Percentiles rank a stretch among this genome's conserved stretches.
phyloP scores from a whole-genome alignment of 1,140 invertebrate genomes.

The Lethocerus indicus region DNA sequence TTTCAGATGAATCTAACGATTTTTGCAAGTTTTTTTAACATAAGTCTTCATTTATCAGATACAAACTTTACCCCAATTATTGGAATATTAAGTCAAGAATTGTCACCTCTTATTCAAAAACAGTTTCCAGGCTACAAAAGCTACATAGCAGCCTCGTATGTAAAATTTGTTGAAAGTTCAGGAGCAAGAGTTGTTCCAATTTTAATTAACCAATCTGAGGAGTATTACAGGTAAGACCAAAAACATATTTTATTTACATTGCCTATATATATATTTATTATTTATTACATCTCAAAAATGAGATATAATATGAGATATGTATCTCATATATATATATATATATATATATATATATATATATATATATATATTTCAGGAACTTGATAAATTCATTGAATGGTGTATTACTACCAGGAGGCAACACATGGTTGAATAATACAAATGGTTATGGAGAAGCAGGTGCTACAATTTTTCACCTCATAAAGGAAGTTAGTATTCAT shows the following conservation, averaged over 20 bases:
- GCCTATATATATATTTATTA: background rate
- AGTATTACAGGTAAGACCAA: conserved; percentile 18
- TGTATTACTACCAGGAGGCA: conserved; percentile 1
- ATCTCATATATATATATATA: conserved; percentile 7
- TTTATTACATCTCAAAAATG: background rate
- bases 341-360: conserved; percentile 5
- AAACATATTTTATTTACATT: background rate
- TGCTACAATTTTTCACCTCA: too few species aligned
- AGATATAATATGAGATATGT: background rate
- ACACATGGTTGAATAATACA: conserved; percentile 4
- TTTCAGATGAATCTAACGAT: too few species aligned
- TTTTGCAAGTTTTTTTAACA: too few species aligned
- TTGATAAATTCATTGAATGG: conserved; percentile 1
- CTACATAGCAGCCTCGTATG: conserved; percentile 72
- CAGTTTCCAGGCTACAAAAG: conserved; percentile 27
- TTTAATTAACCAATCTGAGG: conserved; percentile 18
- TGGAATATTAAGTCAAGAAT: conserved; percentile 18
- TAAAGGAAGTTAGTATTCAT: too few species aligned
- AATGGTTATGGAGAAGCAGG: too few species aligned
- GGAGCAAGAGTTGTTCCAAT: conserved; percentile 73
- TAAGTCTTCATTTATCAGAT: too few species aligned
- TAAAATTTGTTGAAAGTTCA: conserved; percentile 65
- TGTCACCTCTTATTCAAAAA: background rate
- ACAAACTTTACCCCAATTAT: conserved; percentile 19
- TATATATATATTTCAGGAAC: conserved; percentile 1